Base-by-base conservation (phyloP, 1,140 invertebrate species). In the Aphelenchoides avenae region DNA sequence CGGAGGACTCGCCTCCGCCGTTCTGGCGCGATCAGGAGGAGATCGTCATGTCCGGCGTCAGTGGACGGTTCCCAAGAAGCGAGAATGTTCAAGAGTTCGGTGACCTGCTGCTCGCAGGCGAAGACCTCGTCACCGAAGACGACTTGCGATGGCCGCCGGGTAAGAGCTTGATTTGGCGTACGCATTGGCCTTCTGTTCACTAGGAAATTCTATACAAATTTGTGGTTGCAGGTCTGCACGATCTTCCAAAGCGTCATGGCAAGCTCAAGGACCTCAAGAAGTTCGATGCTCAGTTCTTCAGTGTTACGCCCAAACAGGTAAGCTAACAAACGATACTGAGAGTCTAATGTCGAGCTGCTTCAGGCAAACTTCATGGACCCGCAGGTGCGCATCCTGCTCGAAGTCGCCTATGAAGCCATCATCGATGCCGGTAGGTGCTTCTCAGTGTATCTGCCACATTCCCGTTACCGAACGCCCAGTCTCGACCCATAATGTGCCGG, bases 291-390 rank as follows among this genome's bases (percentile, higher is more conserved):
- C 75, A 77, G 1, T 85, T 83, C 63, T 85, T 85, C 62, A 78
- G 79, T 2, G 78, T 84, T 20, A 78, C 81, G 61, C 78, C 79
- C 2, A 82, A 81, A 68, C 64, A 95, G 94, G 59, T 57, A 59
- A 61, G 54, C 34, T 13, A 36, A 36, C 13, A 13, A 9, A 18
- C 42, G 36, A 9, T 43, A n/a, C n/a, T n/a, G n/a, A n/a, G n/a
- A n/a, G n/a, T n/a, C n/a, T n/a, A n/a, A 88, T 91, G 76, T 85
- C 77, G 6, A 92, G 93, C 80, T 42, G 13, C 18, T 67, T 57
- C 89, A 95, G 77, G 91, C 91, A 1, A 82, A 93, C 68, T 83
- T 85, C 33, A 96, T 97, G 91, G 92, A 96, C 77, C 92, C 93
- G 3, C 89, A 95, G 78, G 79, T 95, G 33, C 82, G 92, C 59